Evolutionary conservation across 2,113 vertebrate species (phyloP).

Genomic region (Dasypus novemcinctus): DNA sequence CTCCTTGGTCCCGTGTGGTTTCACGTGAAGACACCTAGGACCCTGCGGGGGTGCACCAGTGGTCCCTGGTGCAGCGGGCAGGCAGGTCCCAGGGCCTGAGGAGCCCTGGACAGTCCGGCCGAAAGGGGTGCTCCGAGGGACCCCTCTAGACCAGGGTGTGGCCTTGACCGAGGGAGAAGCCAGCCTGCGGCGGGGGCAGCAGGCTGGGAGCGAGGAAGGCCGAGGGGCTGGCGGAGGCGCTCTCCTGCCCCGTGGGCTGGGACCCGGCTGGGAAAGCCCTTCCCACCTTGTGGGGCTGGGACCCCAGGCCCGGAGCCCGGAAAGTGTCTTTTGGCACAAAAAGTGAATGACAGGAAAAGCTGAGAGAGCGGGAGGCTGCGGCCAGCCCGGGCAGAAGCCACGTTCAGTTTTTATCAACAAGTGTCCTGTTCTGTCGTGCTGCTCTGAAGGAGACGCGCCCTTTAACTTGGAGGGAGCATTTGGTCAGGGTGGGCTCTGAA

Average conservation of each 20-base stretch:
- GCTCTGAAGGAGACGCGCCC: conserved; percentile 62
- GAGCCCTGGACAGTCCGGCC: background rate
- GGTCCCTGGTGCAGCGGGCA: too few relatives aligned
- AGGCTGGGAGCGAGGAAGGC: background rate
- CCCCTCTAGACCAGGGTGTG: background rate
- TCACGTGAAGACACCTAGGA: too few relatives aligned
- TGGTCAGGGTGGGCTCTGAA: background rate
- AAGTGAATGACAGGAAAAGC: background rate
- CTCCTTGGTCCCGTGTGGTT: background rate
- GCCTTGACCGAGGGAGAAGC: background rate
- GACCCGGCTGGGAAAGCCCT: background rate
- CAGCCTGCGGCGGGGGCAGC: background rate
- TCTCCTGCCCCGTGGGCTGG: background rate
- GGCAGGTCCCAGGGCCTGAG: background rate
- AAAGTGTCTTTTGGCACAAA: conserved; percentile 44
- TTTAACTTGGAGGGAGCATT: background rate
- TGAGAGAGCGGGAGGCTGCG: background rate
- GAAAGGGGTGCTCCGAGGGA: accelerated
- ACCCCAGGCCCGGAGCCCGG: background rate
- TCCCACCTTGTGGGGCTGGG: background rate
- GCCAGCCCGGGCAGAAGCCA: conserved; percentile 78
- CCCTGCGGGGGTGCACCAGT: too few relatives aligned
- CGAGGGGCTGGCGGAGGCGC: accelerated
- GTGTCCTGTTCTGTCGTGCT: conserved; percentile 75
- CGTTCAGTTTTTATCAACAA: conserved; percentile 82